Base-by-base conservation (phyloP, 2,888 invertebrate species). In the Brachyptera putata region DNA sequence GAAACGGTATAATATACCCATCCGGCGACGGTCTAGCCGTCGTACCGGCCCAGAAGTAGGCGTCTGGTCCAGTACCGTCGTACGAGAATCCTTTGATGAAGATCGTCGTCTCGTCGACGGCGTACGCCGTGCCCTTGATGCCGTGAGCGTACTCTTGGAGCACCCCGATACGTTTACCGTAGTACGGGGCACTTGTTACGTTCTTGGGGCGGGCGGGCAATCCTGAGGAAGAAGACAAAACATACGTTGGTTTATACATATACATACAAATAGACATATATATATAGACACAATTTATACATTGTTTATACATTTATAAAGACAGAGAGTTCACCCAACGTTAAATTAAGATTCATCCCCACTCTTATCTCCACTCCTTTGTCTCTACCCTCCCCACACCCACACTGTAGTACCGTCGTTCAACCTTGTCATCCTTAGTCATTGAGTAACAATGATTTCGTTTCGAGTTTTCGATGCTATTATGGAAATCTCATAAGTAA, bases 11-110 rank as follows among this genome's bases (percentile, higher is more conserved):
- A 63, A 91, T 84, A 63, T 83, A 85, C 61, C 93, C 94, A 56
- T 88, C 87, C 18, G 91, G 91, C 66, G 86, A 86, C 1, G 92
- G 92, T 65, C 86, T 81, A 1, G 85, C 80, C 2, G 86, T 84
- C 70, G 88, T 89, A 13, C 93, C 93, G 61, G 91, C 88, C 93
- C 92, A 94, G 79, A 94, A 94, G 77, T 86, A 91, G 1, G 92
- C 91, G 72, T 89, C 91, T 63, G 92, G 91, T 7, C 88, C 92
- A 5, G 86, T 87, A 41, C 94, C 94, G 70, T 93, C 93, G 73
- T 94, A 95, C 46, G 84, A 86, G 75, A 95, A 94, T 41, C 87
- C 87, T 70, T 89, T 87, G 69, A 95, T 87, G 77, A 88, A 93
- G 63, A 95, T 81, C 16, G 93, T 94, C 71, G 81, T 85, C 72